Evolutionary conservation across 2,888 invertebrate genomes (phyloP), one percentile per base, ranked within the genome.

Genomic region (Agonopterix heracliana): DNA sequence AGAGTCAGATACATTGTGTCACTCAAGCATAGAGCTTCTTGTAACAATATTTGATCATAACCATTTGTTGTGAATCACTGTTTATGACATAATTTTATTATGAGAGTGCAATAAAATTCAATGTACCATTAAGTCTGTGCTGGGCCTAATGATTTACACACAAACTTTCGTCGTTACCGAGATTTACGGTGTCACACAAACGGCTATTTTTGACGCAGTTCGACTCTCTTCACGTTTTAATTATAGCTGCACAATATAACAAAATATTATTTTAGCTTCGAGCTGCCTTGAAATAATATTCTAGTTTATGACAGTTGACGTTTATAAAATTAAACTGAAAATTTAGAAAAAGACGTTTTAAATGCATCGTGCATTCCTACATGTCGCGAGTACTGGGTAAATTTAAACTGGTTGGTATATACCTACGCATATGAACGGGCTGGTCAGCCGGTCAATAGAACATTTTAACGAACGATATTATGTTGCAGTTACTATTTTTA

Each of bases 181-280:
- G 81, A 85, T 85, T 84, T 85, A 85, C 81, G 73, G 77, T 80
- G 85, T 79, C 83, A 76, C 76, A 72, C 72, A 68, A 74, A 74
- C 69, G 45, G 63, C 71, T 86, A 86, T 84, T 85, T 85, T 83
- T 76, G 77, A 78, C 78, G 62, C 71, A 56, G 76, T 78, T 77
- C 77, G 72, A 73, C 76, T 82, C 81, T 78, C 80, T 80, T 78
- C 79, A 70, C 82, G 74, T 73, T 80, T 79, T 84, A 85, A 82
- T 78, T 82, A 83, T 86, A 86, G 82, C 75, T 67, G 67, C 66
- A 75, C 78, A 84, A 81, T 80, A 79, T 77, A 77, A 80, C 75
- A 73, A 76, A 74, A 78, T 78, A 72, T 78, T 77, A 74, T 75
- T 76, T 74, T 66, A 73, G 72, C 68, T 70, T 64, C 66, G 69